phyloP scores from a whole-genome alignment of 2,888 invertebrate species.

The Drosophila helvetica region DNA sequence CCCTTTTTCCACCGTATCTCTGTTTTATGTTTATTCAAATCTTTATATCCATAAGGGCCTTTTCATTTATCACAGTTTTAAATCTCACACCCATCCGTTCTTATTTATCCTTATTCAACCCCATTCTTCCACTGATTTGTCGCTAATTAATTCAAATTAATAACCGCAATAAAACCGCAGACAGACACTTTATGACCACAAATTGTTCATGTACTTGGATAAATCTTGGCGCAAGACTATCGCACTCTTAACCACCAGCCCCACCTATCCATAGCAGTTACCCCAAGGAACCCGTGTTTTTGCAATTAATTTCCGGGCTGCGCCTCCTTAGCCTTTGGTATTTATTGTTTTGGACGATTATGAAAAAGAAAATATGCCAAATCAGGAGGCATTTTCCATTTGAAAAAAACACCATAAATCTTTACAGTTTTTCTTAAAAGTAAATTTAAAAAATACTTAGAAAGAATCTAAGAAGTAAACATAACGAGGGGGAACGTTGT shows the following conservation, averaged over 20 bases:
- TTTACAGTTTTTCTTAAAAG: too few relatives aligned
- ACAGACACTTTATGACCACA: slow-evolving; percentile 53
- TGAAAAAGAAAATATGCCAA: slow-evolving; percentile 34
- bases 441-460: too few relatives aligned
- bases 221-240: neutral
- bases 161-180: slow-evolving; percentile 58
- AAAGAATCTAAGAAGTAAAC: too few relatives aligned
- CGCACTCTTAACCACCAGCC: neutral
- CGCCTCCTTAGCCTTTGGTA: slow-evolving; percentile 8
- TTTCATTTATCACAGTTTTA: slow-evolving; percentile 16
- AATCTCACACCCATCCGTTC: neutral
- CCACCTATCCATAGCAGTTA: neutral
- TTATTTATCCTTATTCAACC: neutral
- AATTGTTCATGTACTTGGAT: slow-evolving; percentile 43
- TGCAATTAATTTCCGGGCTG: slow-evolving; percentile 40
- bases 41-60: neutral
- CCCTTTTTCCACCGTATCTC: neutral
- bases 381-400: too few relatives aligned
- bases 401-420: too few relatives aligned
- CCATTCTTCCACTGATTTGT: slow-evolving; percentile 21
- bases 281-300: neutral
- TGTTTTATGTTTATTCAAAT: neutral
- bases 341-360: slow-evolving; percentile 4
- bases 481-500: too few relatives aligned
- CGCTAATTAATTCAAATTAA: slow-evolving; percentile 65